Evolutionary conservation across 2,113 vertebrate genomes (phyloP), one percentile per base, ranked within the genome.

Genomic region (Triplophysa dalaica): DNA sequence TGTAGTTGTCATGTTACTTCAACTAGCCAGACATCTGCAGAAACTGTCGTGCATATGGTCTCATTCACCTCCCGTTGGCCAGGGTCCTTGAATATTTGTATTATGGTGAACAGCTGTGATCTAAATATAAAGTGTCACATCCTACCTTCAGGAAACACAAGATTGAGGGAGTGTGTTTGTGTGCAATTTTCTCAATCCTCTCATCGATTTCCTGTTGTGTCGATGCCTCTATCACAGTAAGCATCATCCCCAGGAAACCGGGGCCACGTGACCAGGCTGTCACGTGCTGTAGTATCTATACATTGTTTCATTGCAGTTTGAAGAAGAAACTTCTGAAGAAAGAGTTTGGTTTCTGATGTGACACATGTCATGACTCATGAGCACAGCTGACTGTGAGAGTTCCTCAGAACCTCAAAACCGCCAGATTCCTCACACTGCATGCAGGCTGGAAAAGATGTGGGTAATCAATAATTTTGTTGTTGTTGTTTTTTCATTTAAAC

Each of bases 121-220:
- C 92, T 91, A 92, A 91, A 92, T 90, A 90, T 92, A 91, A 81
- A 67, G 70, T 61, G 76, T 75, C 29, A 83, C 86, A 89, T 91
- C 90, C 89, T 88, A 84, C 87, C 86, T 90, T 91, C 87, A 92
- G 90, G 90, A 92, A 90, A 90, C 83, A 85, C 50, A 82, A 84
- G 77, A 82, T 82, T 84, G 81, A 79, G 82, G 79, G 79, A 72
- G 74, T 74, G 52, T 7, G 70, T 83, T 78, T n/a, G 43, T 75
- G 64, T 73, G 60, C 19, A n/a, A 4, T 38, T 77, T 50, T 58
- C 21, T 58, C 66, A 77, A 83, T 87, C 87, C 83, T 73, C 83
- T 72, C 0, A 52, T 75, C 73, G 33, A 67, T 84, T 91, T 92
- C 89, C 90, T 89, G 84, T 78, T 61, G 73, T 26, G 45, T 65